Evolutionary conservation across 2,797 vertebrate genomes (phyloP).

Genomic region (Dryobates pubescens): DNA sequence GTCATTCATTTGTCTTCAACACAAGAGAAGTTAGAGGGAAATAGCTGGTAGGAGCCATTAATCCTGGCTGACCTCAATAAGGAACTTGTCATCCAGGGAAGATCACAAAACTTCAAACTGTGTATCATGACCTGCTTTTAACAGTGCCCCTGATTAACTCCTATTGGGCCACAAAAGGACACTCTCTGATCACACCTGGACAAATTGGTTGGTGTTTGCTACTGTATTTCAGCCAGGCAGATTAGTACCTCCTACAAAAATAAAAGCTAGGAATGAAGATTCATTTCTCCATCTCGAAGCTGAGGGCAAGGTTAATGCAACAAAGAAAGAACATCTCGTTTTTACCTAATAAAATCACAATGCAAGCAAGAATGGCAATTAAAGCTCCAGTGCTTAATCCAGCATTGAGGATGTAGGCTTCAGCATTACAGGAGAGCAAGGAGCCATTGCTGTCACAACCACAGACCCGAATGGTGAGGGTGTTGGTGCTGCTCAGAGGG

Average conservation of each 20-base stretch:
- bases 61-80: slow-evolving; percentile 40
- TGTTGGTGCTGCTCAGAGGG: slow-evolving; percentile 91
- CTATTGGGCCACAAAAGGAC: not conserved
- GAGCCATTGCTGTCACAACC: slow-evolving; percentile 88
- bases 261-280: not conserved
- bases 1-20: not conserved
- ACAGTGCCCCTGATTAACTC: not conserved
- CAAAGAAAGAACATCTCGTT: not conserved
- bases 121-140: not conserved
- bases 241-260: not conserved
- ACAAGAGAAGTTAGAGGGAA: not conserved
- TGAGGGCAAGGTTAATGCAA: not conserved
- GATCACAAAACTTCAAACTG: slow-evolving; percentile 5
- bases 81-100: slow-evolving; percentile 7
- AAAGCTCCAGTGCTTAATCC: slow-evolving; percentile 95
- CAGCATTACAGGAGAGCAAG: slow-evolving; percentile 90
- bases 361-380: slow-evolving; percentile 95
- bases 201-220: not conserved
- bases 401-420: slow-evolving; percentile 88
- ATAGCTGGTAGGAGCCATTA: not conserved
- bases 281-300: not conserved
- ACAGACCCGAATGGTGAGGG: slow-evolving; percentile 91
- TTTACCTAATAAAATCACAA: slow-evolving; percentile 93
- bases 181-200: not conserved
- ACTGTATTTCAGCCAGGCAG: not conserved